These are phyloP conservation scores for Cololabis saira DNA, from an alignment of 2,113 vertebrate species.

Conservation along the genomic window DNA sequence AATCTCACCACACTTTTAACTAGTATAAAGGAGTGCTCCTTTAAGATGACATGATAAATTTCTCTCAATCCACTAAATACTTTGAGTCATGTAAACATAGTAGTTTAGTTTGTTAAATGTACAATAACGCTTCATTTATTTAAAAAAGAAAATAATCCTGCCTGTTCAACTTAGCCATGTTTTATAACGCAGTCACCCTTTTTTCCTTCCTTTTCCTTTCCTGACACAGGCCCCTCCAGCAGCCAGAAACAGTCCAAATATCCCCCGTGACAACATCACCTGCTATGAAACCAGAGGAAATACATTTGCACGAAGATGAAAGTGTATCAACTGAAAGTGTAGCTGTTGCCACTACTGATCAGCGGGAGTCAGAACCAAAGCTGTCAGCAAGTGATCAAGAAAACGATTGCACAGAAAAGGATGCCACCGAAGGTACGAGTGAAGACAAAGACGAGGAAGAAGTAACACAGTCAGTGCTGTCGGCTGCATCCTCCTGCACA, in stretches of 20 bases:
- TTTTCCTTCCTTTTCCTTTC: not conserved
- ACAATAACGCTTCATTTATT: too few relatives aligned
- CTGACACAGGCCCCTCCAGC: slow-evolving; percentile 23
- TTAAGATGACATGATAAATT: too few relatives aligned
- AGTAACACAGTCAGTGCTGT: not conserved
- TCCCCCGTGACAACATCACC: slow-evolving; percentile 10
- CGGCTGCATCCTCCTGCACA: not conserved
- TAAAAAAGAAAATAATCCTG: too few relatives aligned
- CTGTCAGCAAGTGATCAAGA: slow-evolving; percentile 16
- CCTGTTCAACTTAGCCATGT: too few relatives aligned
- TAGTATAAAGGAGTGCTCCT: too few relatives aligned
- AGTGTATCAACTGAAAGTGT: slow-evolving; percentile 17
- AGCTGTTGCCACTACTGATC: not conserved
- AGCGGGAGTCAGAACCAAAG: not conserved
- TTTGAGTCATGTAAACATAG: too few relatives aligned
- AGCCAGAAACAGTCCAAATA: slow-evolving; percentile 29
- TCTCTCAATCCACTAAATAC: too few relatives aligned
- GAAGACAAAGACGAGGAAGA: slow-evolving; percentile 2
- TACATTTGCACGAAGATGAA: slow-evolving; percentile 11
- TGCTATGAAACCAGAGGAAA: slow-evolving; percentile 31
- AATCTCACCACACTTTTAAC: too few relatives aligned
- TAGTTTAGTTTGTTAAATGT: too few relatives aligned
- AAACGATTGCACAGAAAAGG: not conserved
- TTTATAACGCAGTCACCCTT: not conserved
- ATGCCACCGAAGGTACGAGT: not conserved